Base-by-base conservation (phyloP, 2,888 invertebrate species). In the Acrocyrtus sp. region DNA sequence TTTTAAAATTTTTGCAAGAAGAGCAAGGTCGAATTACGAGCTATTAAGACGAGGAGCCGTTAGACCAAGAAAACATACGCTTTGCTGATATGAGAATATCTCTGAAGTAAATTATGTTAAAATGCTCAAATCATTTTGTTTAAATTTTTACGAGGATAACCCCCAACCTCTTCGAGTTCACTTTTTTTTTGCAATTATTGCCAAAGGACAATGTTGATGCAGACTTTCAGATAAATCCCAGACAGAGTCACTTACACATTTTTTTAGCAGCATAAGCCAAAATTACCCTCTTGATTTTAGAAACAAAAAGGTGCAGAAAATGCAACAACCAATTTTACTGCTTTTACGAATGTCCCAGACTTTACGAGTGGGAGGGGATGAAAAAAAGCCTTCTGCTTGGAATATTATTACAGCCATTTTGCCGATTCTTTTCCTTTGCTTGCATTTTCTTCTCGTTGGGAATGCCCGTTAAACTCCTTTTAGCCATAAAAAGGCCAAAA, bases 291-390 rank as follows among this genome's bases (percentile, higher is more conserved):
- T 34, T 34, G 34, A 8, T 34, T 34, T 34, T 34, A 56, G 27
- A 58, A 43, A 56, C 56, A 41, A 39, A 56, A 58, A 41, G 45
- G 58, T 27, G 24, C 22, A 58, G 41, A 58, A 58, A 58, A 58
- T 27, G 26, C 29, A 58, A 41, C 4, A 39, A 26, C 3, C 19
- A 45, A 43, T 17, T 22, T 51, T 51, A 19, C 21, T 3, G 24
- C 24, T 50, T 45, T 1, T 21, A 21, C 48, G 10, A 34, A 5
- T n/a, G n/a, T 48, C n/a, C 4, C 27, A 19, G 15, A 27, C 15
- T 60, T 60, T 60, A 60, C 47, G 58, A 60, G 45, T 47, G 58
- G 58, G 58, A 47, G 58, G 58, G 17, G 27, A 45, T 34, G 34
- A 34, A 34, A 34, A 34, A 12, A 34, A 12, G 12, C n/a, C n/a